Conservation (phyloP, 2,113 vertebrate genomes). For the Hippoglossus stenolepis region DNA sequence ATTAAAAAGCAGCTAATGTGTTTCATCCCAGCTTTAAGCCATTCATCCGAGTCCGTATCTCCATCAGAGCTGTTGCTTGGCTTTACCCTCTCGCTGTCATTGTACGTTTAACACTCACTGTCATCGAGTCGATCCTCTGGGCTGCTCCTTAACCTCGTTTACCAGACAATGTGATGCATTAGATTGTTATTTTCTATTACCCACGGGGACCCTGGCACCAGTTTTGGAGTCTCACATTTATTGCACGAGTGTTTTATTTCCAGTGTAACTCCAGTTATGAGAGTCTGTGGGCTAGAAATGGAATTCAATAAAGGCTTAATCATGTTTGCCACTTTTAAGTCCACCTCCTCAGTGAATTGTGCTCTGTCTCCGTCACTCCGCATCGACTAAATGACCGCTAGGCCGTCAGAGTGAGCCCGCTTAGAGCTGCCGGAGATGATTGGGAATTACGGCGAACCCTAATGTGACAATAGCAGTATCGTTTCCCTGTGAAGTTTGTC, state of each 20-base stretch:
- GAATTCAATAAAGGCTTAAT: constrained; percentile 61
- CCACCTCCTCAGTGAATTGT: constrained; percentile 31
- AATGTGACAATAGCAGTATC: constrained; percentile 32
- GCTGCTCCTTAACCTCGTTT: constrained; percentile 37
- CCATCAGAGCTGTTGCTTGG: constrained; percentile 43
- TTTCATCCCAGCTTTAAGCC: constrained; percentile 52
- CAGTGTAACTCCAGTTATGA: constrained; percentile 35
- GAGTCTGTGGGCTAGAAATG: constrained; percentile 41
- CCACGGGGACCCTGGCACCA: constrained; percentile 35
- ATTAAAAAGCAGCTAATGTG: constrained; percentile 31
- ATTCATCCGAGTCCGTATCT: constrained; percentile 26
- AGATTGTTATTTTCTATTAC: constrained; percentile 42
- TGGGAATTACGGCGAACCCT: constrained; percentile 38
- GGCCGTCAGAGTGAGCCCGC: constrained; percentile 29
- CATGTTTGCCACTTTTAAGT: constrained; percentile 56
- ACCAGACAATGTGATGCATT: constrained; percentile 43
- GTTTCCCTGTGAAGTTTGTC: constrained; percentile 28
- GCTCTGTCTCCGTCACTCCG: constrained; percentile 51
- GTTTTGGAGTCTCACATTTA: constrained; percentile 31
- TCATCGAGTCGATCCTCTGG: constrained; percentile 27
- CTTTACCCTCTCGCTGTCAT: constrained; percentile 28
- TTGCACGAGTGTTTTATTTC: constrained; percentile 37
- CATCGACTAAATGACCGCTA: constrained; percentile 51
- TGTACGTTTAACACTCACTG: constrained; percentile 13
- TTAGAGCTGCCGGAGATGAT: constrained; percentile 38